Conservation (phyloP, 2,888 invertebrate species). For the Agrotis puta region DNA sequence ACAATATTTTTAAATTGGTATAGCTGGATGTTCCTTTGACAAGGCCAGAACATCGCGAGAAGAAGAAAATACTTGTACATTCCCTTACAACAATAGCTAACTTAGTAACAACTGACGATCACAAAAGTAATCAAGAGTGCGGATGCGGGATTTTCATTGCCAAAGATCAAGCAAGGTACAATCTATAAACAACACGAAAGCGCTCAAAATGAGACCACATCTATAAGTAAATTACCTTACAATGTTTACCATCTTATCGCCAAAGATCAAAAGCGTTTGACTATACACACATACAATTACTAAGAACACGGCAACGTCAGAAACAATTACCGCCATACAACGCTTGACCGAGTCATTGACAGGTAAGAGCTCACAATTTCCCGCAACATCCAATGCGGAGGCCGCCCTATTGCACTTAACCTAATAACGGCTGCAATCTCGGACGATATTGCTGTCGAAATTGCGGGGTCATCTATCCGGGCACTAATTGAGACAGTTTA, state of each 20-base stretch:
- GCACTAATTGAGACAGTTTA: conserved; percentile 90
- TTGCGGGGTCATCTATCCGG: conserved; percentile 88
- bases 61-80: no score
- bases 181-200: not conserved
- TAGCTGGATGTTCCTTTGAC: no score
- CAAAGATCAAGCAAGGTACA: no score
- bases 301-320: conserved; percentile 50
- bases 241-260: conserved; percentile 8
- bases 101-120: no score
- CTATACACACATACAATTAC: conserved; percentile 55
- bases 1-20: no score
- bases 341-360: conserved; percentile 62
- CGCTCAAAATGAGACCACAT: conserved; percentile 4
- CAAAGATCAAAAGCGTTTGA: conserved; percentile 29
- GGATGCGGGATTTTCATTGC: not conserved
- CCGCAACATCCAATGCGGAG: conserved; percentile 70
- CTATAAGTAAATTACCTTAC: conserved; percentile 7
- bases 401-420: conserved; percentile 80
- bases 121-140: no score
- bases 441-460: conserved; percentile 81
- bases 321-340: conserved; percentile 65
- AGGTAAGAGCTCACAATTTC: conserved; percentile 69
- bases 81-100: no score
- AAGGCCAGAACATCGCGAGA: no score
- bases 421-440: conserved; percentile 83